Evolutionary conservation across 1,140 invertebrate genomes (phyloP).

Genomic region (Cheumatopsyche charites): DNA sequence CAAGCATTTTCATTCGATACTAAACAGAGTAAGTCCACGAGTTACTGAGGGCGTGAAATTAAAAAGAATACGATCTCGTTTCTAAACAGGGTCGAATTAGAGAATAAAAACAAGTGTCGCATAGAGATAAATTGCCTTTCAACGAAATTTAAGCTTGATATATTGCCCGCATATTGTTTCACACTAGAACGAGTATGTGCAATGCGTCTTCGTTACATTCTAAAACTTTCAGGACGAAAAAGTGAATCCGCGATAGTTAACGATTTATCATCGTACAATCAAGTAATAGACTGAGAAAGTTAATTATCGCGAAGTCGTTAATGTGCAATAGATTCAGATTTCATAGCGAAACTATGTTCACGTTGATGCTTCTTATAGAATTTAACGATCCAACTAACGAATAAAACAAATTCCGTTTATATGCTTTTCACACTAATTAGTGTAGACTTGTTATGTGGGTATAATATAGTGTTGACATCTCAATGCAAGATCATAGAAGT

Average conservation of each 20-base stretch:
- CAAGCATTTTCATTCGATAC: too few species aligned
- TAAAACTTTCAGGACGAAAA: too few species aligned
- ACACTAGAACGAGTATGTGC: conserved; percentile 13
- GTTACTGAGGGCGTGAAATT: conserved; percentile 2
- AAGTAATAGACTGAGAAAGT: too few species aligned
- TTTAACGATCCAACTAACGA: too few species aligned
- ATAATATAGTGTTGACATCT: conserved; percentile 21
- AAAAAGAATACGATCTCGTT: background rate
- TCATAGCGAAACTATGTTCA: too few species aligned
- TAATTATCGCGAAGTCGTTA: too few species aligned
- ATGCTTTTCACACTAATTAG: background rate
- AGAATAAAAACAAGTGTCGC: background rate
- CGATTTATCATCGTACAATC: too few species aligned
- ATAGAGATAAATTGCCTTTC: conserved; percentile 20
- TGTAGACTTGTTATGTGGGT: conserved; percentile 7
- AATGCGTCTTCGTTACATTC: conserved; percentile 12
- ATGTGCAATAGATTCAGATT: too few species aligned
- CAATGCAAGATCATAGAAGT: conserved; percentile 13
- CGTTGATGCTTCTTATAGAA: too few species aligned
- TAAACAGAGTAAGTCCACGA: too few species aligned
- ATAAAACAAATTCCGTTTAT: too few species aligned
- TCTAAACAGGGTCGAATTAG: conserved; percentile 21
- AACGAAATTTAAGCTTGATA: conserved; percentile 25
- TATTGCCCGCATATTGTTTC: conserved; percentile 23
- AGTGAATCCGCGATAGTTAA: too few species aligned